These are phyloP conservation scores for Phaedon cochleariae DNA, from an alignment of 2,888 invertebrate genomes.

Conservation along the genomic window DNA sequence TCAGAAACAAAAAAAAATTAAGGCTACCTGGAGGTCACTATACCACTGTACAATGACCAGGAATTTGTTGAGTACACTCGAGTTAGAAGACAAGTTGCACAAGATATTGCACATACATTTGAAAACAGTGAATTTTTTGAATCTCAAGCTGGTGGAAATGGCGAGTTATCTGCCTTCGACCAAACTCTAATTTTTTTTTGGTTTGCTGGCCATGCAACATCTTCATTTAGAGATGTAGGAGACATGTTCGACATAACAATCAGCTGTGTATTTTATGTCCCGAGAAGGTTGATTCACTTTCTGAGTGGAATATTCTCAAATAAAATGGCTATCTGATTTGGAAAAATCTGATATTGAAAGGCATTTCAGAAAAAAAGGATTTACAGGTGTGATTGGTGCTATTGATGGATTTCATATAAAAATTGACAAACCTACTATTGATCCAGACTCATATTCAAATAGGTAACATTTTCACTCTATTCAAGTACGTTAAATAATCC, in stretches of 20 bases:
- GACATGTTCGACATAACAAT: constrained; percentile 13
- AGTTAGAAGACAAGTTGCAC: constrained; percentile 20
- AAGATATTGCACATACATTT: neutral
- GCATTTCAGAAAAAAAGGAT: constrained; percentile 7
- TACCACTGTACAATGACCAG: constrained; percentile 20
- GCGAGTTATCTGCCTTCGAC: no score
- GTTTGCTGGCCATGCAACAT: constrained; percentile 13
- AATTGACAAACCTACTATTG: no score
- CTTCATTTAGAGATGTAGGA: constrained; percentile 11
- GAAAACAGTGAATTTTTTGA: no score
- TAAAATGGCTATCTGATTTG: constrained; percentile 7
- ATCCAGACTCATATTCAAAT: no score
- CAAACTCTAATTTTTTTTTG: neutral
- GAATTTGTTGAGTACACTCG: constrained; percentile 31
- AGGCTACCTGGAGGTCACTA: constrained; percentile 22
- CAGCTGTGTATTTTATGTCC: constrained; percentile 1
- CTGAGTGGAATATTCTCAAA: neutral
- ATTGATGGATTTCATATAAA: no score
- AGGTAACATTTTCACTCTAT: no score
- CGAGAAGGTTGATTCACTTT: neutral
- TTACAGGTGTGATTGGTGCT: no score
- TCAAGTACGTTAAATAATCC: no score
- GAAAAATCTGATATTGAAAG: neutral
- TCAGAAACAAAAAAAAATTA: constrained; percentile 23
- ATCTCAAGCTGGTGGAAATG: no score